phyloP scores from a whole-genome alignment of 2,113 vertebrate genomes.

The Penelope pileata region DNA sequence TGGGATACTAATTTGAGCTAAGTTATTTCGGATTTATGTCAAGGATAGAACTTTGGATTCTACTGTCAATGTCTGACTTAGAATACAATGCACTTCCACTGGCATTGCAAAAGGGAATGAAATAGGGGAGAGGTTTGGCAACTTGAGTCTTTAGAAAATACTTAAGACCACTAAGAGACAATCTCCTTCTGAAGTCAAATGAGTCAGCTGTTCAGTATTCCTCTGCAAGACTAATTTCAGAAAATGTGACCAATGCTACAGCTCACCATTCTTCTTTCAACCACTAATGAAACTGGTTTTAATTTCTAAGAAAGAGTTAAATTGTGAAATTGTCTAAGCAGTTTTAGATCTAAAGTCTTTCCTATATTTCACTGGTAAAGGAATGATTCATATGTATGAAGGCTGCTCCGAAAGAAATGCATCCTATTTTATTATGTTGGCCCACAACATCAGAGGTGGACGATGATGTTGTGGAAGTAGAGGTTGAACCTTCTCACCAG shows the following conservation, averaged over 20 bases:
- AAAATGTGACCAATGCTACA: not conserved
- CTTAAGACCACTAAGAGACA: not conserved
- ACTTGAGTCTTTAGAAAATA: not conserved
- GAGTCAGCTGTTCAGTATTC: not conserved
- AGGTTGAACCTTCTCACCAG: too few species aligned
- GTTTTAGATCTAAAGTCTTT: not conserved
- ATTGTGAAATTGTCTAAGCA: not conserved
- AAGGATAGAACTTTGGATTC: not conserved
- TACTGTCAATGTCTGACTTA: not conserved
- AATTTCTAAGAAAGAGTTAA: not conserved
- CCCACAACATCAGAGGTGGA: too few species aligned
- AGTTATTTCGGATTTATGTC: not conserved
- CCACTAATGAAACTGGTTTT: not conserved
- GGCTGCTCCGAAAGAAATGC: too few species aligned
- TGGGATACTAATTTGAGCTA: not conserved
- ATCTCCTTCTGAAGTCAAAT: too few species aligned
- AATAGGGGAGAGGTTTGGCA: not conserved
- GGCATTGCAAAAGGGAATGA: not conserved
- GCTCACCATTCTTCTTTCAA: not conserved
- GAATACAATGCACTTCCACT: not conserved
- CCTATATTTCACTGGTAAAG: not conserved
- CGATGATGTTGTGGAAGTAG: too few species aligned
- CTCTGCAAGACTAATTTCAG: not conserved
- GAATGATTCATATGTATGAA: not conserved
- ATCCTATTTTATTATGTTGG: too few species aligned